A percentile compares a stretch with the other conserved stretches of the same genome.
Conservation (phyloP, 2,797 vertebrate species). For the Microctenopoma lineatum region DNA sequence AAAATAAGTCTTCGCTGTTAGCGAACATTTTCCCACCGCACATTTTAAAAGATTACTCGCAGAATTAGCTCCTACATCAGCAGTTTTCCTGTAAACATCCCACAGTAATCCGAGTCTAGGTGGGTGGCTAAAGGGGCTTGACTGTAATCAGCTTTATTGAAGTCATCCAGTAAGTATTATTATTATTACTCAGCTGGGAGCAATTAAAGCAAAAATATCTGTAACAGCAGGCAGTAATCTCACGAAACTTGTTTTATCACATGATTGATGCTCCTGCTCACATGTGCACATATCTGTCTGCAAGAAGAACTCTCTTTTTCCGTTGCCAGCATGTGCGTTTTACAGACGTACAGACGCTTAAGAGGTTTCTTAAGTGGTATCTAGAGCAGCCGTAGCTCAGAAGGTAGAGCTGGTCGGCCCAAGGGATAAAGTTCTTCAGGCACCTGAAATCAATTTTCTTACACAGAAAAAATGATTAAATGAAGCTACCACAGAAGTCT, state of each 20-base stretch:
- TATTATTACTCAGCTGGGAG: conserved; percentile 60
- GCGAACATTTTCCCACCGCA: conserved; percentile 41
- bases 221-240: conserved; percentile 55
- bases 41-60: conserved; percentile 29
- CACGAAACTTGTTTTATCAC: conserved; percentile 22
- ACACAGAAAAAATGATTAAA: too few relatives aligned
- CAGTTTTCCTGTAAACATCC: conserved; percentile 62
- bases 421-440: too few relatives aligned
- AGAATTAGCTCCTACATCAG: conserved; percentile 45
- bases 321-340: too few relatives aligned
- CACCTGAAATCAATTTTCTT: too few relatives aligned
- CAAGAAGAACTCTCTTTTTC: conserved; percentile 9
- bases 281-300: neutral
- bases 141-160: conserved; percentile 73
- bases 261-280: neutral
- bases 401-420: too few relatives aligned
- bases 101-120: conserved; percentile 63
- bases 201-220: conserved; percentile 55
- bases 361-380: too few relatives aligned
- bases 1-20: neutral
- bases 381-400: too few relatives aligned
- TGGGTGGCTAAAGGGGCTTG: conserved; percentile 68
- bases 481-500: neutral
- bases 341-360: too few relatives aligned
- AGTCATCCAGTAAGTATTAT: conserved; percentile 78